Evolutionary conservation across 1,140 invertebrate genomes (phyloP), one percentile per base, ranked within the genome.

Genomic region (Epicauta chinensis): DNA sequence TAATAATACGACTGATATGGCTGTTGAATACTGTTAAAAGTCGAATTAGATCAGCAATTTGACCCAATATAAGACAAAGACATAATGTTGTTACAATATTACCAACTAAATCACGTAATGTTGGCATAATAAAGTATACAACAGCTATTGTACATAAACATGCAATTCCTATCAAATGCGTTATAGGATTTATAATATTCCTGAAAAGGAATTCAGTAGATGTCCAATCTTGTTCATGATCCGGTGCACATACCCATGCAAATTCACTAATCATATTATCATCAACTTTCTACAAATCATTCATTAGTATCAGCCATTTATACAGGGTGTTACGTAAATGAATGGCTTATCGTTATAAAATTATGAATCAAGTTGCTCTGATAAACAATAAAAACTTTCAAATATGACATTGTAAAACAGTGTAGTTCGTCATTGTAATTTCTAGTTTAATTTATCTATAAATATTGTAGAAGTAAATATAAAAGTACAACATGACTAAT

Each of bases 71-170:
- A 32, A 91, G 72, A 60, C 87, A 89, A 13, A 89, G 64, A 36
- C 79, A 79, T 58, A 90, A 83, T 30, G 86, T 89, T 0, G 86
- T 89, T 29, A 90, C 80, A 58, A 91, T 89, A 66, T 90, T 91
- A 11, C 89, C 89, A 16, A 86, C 81, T 15, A 91, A 71, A 74
- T 91, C 87, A 60, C 87, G 72, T 38, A 91, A 72, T 32, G 88
- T 88, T n/a, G 87, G 87, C 53, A 91, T 70, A 12, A 90, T 81
- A 68, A 90, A 90, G 63, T 90, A 89, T 45, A 89, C 78, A n/a
- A 90, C 78, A 3, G 86, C 83, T 9, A 88, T 81, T 1, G 83
- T 63, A n/a, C 89, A 64, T 53, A 86, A 81, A 45, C 84, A 81
- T 3, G 81, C 72, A 49, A 90, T 82, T 2, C 83, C 75, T 29